Evolutionary conservation across 2,888 invertebrate genomes (phyloP).

Genomic region (Leuctra nigra): DNA sequence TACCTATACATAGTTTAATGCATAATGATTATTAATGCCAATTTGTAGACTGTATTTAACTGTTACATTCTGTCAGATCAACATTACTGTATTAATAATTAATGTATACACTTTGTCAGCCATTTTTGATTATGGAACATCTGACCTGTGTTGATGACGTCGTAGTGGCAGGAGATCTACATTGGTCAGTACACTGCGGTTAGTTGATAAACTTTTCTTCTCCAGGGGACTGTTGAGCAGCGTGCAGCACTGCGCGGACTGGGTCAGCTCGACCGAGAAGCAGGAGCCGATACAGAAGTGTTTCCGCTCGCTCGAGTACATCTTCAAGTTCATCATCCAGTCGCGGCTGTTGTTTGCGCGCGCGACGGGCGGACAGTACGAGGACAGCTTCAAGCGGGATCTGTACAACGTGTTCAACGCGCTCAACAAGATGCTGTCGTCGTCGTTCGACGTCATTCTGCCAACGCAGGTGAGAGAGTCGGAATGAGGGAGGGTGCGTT

Average conservation of each 20-base stretch:
- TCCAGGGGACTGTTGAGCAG: conserved; percentile 75
- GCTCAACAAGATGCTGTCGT: conserved; percentile 66
- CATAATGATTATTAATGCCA: too few relatives aligned
- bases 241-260: conserved; percentile 83
- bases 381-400: conserved; percentile 78
- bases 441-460: conserved; percentile 64
- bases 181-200: too few relatives aligned
- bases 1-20: too few relatives aligned
- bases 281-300: conserved; percentile 88
- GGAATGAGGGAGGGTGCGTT: too few relatives aligned
- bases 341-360: conserved; percentile 76
- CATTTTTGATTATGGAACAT: too few relatives aligned
- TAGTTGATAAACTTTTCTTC: too few relatives aligned
- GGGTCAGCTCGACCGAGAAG: conserved; percentile 77
- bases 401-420: conserved; percentile 74
- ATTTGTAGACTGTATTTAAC: too few relatives aligned
- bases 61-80: too few relatives aligned
- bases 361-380: conserved; percentile 82
- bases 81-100: too few relatives aligned
- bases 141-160: too few relatives aligned
- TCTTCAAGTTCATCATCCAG: conserved; percentile 88
- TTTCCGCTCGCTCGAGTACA: conserved; percentile 83
- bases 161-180: too few relatives aligned
- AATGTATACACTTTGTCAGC: too few relatives aligned
- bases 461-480: conserved; percentile 57